Evolutionary conservation across 2,888 invertebrate species (phyloP).

Genomic region (Sepioteuthis lessoniana): DNA sequence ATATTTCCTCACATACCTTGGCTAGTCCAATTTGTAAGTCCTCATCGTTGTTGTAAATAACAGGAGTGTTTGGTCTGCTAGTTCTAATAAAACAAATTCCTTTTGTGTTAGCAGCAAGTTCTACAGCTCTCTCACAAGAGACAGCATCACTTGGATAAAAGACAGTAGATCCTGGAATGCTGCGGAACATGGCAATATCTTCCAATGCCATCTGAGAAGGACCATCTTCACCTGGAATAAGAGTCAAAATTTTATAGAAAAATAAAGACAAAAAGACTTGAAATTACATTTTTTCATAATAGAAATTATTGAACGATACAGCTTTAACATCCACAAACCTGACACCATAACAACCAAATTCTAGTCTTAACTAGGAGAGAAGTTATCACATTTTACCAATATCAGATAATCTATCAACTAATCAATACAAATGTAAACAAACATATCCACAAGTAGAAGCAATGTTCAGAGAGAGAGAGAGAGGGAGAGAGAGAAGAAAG

Average conservation of each 20-base stretch:
- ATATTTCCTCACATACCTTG: constrained; percentile 73
- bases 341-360: too few species aligned
- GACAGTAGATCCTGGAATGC: constrained; percentile 84
- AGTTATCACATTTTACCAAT: too few species aligned
- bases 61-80: constrained; percentile 90
- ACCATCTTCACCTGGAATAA: constrained; percentile 86
- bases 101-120: constrained; percentile 93
- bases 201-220: constrained; percentile 99
- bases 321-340: too few species aligned
- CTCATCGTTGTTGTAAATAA: constrained; percentile 90
- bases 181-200: constrained; percentile 95
- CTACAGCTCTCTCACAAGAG: constrained; percentile 92
- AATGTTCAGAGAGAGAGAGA: too few species aligned
- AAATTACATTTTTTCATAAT: background rate
- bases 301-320: background rate
- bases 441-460: too few species aligned
- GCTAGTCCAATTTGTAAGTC: constrained; percentile 82
- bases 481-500: too few species aligned
- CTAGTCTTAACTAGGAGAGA: too few species aligned
- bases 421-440: too few species aligned
- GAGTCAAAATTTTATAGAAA: constrained; percentile 39
- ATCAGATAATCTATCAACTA: too few species aligned
- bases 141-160: constrained; percentile 92
- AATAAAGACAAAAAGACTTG: background rate
- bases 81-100: constrained; percentile 97